Percentiles rank a stretch among this genome's conserved stretches.
Conservation (phyloP, 37 sponge, comb jelly and placozoan species). For the Dysidea cf. avara region DNA sequence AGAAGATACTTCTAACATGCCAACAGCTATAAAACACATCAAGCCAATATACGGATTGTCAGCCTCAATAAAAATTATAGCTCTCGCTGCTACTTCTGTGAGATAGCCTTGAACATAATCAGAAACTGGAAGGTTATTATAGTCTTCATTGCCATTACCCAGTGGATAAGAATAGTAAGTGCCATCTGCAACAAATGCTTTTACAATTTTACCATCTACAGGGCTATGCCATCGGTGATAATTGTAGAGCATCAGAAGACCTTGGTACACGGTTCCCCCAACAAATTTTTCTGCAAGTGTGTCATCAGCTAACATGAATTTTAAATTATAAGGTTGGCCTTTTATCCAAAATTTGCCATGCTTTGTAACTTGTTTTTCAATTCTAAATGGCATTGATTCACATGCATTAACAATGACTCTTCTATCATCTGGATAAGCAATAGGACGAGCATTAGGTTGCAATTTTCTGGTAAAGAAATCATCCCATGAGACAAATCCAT, state of each 20-base stretch:
- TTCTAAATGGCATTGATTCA: constrained; percentile 32
- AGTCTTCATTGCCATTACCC: not conserved
- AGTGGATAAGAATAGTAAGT: not conserved
- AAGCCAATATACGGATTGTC: constrained; percentile 7
- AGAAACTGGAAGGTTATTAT: not conserved
- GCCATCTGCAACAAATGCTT: not conserved
- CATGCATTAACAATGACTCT: constrained; percentile 42
- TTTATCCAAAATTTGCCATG: too few relatives aligned
- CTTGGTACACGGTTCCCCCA: constrained; percentile 47
- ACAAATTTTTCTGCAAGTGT: constrained; percentile 18
- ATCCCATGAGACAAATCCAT: too few relatives aligned
- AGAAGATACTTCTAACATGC: too few relatives aligned
- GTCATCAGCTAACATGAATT: constrained; percentile 15
- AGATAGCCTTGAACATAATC: not conserved
- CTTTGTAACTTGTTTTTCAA: constrained; percentile 11
- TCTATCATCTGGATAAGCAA: constrained; percentile 22
- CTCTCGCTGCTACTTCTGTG: constrained; percentile 3
- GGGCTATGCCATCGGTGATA: too few relatives aligned
- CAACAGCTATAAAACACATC: constrained; percentile 16
- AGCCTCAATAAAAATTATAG: not conserved
- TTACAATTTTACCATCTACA: too few relatives aligned
- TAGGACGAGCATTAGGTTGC: constrained; percentile 36
- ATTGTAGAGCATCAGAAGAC: constrained; percentile 49
- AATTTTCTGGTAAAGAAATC: constrained; percentile 37
- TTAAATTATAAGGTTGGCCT: constrained; percentile 11